These are phyloP conservation scores for Hemiscyllium ocellatum DNA, from an alignment of 2,113 vertebrate genomes.

Conservation along the genomic window DNA sequence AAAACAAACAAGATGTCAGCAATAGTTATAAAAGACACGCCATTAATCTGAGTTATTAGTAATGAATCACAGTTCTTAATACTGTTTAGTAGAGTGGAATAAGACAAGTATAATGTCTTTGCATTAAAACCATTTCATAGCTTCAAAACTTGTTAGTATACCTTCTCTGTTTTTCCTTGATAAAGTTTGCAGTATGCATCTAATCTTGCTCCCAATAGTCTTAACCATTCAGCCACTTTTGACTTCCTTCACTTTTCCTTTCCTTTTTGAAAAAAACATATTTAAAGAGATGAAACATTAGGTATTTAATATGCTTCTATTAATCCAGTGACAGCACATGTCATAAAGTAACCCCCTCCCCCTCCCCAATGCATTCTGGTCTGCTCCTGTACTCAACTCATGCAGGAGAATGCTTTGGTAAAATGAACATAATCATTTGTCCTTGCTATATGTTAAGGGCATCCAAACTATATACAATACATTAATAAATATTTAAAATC, in stretches of 20 bases:
- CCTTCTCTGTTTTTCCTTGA: slow-evolving; percentile 45
- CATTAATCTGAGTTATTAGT: slow-evolving; percentile 21
- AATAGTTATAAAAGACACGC: background rate
- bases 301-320: background rate
- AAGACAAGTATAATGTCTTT: slow-evolving; percentile 47
- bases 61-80: slow-evolving; percentile 27
- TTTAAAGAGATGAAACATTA: slow-evolving; percentile 4
- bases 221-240: background rate
- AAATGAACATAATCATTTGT: background rate
- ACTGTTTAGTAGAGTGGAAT: slow-evolving; percentile 46
- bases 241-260: background rate
- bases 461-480: background rate
- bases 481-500: background rate
- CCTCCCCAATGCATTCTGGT: background rate
- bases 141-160: slow-evolving; percentile 37
- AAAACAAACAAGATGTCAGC: slow-evolving; percentile 31
- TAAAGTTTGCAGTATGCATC: slow-evolving; percentile 44
- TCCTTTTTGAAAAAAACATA: background rate
- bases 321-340: background rate
- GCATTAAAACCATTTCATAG: slow-evolving; percentile 41
- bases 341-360: background rate
- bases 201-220: slow-evolving; percentile 40
- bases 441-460: background rate
- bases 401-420: background rate
- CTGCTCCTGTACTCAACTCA: background rate